Percentiles rank a stretch among this genome's conserved stretches.
Evolutionary conservation across 2,888 invertebrate genomes (phyloP).

Genomic region (Isotomurus palustris): DNA sequence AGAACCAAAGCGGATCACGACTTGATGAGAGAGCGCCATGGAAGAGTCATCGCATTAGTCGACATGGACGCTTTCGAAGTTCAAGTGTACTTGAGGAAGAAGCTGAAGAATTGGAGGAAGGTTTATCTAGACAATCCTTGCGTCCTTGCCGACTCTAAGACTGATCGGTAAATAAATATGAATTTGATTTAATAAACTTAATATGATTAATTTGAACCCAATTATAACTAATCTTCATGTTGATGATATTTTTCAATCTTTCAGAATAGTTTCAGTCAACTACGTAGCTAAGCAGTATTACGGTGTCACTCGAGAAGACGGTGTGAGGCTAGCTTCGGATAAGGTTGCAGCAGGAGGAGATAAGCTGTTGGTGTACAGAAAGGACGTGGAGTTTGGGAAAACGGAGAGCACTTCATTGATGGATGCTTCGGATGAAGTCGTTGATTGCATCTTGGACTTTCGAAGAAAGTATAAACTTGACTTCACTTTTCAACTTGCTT

Average conservation of each 20-base stretch:
- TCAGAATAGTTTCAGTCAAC: not conserved
- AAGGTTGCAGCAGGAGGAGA: not conserved
- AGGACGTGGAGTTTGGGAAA: not conserved
- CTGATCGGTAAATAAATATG: no score
- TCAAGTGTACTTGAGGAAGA: not conserved
- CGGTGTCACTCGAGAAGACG: not conserved
- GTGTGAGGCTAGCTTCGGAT: not conserved
- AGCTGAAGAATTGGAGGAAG: not conserved
- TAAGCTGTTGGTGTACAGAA: not conserved
- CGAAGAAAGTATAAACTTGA: not conserved
- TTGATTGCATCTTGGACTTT: conserved; percentile 13
- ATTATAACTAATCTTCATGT: no score
- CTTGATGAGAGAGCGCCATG: no score
- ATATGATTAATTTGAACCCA: no score
- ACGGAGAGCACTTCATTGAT: conserved; percentile 9
- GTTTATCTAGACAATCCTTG: not conserved
- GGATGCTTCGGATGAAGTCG: conserved; percentile 14
- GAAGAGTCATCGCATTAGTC: not conserved
- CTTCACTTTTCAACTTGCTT: conserved; percentile 5
- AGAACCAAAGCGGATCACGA: no score
- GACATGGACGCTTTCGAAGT: not conserved
- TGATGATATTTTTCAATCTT: not conserved
- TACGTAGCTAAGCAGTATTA: not conserved
- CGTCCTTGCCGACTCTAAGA: not conserved
- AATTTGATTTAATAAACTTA: no score